These are phyloP conservation scores for Tragelaphus imberbis DNA, from an alignment of 2,113 vertebrate genomes.

Conservation along the genomic window DNA sequence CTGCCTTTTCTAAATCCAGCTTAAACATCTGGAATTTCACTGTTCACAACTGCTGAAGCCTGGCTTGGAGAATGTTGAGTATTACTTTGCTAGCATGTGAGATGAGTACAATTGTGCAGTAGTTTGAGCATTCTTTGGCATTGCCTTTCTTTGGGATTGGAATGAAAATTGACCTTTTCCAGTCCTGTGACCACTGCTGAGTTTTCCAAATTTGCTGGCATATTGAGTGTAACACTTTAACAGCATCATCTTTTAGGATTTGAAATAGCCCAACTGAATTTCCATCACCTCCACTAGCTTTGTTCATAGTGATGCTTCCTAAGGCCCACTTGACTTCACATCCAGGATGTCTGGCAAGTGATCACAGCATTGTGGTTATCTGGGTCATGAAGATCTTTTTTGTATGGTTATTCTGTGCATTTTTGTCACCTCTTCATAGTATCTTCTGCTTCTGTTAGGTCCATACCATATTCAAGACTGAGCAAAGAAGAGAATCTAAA, in stretches of 20 bases:
- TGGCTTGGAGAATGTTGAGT: not conserved
- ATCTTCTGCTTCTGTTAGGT: not conserved
- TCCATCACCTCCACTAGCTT: not conserved
- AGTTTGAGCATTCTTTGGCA: not conserved
- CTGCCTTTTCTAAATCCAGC: not conserved
- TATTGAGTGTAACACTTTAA: not conserved
- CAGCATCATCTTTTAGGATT: not conserved
- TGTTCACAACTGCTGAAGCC: not conserved
- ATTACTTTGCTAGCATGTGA: not conserved
- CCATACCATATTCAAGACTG: not conserved
- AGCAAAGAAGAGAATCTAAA: not conserved
- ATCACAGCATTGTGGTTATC: not conserved
- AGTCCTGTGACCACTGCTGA: not conserved
- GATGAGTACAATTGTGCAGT: fast-evolving
- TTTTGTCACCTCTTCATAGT: not conserved
- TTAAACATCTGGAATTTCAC: not conserved
- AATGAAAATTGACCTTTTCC: not conserved
- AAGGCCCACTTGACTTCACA: not conserved
- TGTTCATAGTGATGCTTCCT: not conserved
- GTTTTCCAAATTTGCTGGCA: not conserved
- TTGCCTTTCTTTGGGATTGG: not conserved
- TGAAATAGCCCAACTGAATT: not conserved
- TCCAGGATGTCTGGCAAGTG: not conserved
- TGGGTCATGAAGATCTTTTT: not conserved
- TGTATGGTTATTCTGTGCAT: not conserved